Conservation (phyloP, 2,113 vertebrate species). For the Gasterosteus aculeatus region DNA sequence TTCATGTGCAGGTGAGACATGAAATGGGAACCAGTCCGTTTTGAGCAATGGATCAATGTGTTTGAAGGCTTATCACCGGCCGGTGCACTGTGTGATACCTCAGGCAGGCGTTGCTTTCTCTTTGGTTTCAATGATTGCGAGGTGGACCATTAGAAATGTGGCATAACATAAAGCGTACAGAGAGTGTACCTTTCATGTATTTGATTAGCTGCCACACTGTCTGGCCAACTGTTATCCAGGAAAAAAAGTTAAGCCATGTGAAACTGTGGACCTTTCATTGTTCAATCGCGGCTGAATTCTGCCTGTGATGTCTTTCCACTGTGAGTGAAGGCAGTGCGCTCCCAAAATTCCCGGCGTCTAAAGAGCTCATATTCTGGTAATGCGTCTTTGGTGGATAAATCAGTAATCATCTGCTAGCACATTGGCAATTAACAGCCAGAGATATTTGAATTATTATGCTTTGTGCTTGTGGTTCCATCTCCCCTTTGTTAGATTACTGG, state of each 20-base stretch:
- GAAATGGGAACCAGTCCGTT: neutral
- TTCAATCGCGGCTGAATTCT: neutral
- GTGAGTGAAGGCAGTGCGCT: neutral
- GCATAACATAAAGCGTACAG: neutral
- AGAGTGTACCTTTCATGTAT: neutral
- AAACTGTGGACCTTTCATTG: neutral
- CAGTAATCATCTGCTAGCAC: neutral
- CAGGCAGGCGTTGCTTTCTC: neutral
- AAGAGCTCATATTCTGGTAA: neutral
- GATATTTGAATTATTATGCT: slow-evolving; percentile 22
- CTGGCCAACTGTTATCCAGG: neutral
- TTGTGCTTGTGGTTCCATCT: slow-evolving; percentile 15
- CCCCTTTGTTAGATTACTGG: slow-evolving; percentile 11
- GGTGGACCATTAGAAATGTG: neutral
- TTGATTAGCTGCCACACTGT: neutral
- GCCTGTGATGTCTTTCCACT: neutral
- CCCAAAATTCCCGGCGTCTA: neutral
- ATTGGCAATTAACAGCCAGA: neutral
- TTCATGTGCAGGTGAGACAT: neutral
- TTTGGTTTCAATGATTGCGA: neutral
- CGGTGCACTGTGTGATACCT: neutral
- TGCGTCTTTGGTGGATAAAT: slow-evolving; percentile 3
- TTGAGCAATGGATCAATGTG: neutral
- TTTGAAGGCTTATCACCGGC: neutral
- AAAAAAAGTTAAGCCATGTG: neutral